Evolutionary conservation across 1,140 invertebrate species (phyloP).

Genomic region (Tenebrio molitor): DNA sequence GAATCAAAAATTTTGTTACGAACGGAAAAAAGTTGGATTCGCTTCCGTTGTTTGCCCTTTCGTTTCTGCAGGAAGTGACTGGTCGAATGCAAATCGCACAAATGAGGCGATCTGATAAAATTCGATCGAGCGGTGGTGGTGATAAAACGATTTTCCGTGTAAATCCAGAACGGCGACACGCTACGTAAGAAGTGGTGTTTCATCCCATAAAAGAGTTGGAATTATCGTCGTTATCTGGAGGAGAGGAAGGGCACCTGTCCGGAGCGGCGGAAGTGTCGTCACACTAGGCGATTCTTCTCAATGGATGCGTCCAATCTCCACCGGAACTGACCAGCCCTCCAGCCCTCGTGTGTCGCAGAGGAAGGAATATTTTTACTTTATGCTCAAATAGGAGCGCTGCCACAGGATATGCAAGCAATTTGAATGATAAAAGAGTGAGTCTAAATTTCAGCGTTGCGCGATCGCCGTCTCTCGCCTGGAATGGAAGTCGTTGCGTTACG

Average conservation of each 20-base stretch:
- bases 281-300: conserved; percentile 64
- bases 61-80: too few species aligned
- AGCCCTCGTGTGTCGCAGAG: conserved; percentile 54
- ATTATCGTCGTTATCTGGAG: conserved; percentile 47
- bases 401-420: conserved; percentile 40
- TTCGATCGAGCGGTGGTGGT: too few species aligned
- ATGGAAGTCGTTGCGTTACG: neutral
- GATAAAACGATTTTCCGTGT: neutral
- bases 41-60: too few species aligned
- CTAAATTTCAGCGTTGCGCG: conserved; percentile 28
- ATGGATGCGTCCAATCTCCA: conserved; percentile 64
- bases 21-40: too few species aligned
- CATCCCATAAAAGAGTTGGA: conserved; percentile 40
- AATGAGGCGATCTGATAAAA: too few species aligned
- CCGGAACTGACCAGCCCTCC: conserved; percentile 61
- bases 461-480: neutral
- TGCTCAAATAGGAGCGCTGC: conserved; percentile 48
- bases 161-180: conserved; percentile 15
- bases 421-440: conserved; percentile 27
- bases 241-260: conserved; percentile 54
- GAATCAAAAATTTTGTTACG: too few species aligned
- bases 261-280: conserved; percentile 61
- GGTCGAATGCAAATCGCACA: too few species aligned
- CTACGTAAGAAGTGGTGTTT: conserved; percentile 21
- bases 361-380: conserved; percentile 61